Conservation (phyloP, 2,888 invertebrate genomes). For the Argyresthia goedartella region DNA sequence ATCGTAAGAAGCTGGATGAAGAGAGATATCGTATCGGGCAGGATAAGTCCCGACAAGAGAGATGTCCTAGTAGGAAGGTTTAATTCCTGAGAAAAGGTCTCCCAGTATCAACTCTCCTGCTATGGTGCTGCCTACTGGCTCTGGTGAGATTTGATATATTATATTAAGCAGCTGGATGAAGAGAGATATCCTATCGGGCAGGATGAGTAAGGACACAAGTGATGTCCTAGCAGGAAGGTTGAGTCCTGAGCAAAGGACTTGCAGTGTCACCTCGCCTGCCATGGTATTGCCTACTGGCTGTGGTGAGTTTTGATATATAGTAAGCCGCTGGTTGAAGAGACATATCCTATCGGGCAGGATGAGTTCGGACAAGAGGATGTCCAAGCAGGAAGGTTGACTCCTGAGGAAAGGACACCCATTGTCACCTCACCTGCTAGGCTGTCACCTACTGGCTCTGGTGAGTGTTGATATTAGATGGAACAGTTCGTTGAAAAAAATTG, state of each 20-base stretch:
- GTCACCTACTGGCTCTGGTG: neutral
- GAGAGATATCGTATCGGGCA: slow-evolving; percentile 41
- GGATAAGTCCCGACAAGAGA: slow-evolving; percentile 39
- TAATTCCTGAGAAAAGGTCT: too few relatives aligned
- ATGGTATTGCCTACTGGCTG: neutral
- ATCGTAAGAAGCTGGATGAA: too few relatives aligned
- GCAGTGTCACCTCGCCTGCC: neutral
- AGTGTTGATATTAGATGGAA: neutral
- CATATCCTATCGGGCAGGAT: slow-evolving; percentile 37
- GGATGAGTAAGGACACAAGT: slow-evolving; percentile 35
- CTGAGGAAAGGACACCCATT: too few relatives aligned
- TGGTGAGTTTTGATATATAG: neutral
- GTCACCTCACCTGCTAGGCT: neutral
- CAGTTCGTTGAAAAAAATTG: too few relatives aligned
- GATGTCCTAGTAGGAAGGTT: slow-evolving; percentile 14
- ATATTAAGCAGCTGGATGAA: slow-evolving; percentile 34
- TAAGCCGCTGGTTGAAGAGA: slow-evolving; percentile 22
- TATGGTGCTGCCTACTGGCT: neutral
- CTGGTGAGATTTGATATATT: neutral
- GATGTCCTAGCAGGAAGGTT: slow-evolving; percentile 37
- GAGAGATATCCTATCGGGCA: slow-evolving; percentile 42
- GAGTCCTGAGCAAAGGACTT: slow-evolving; percentile 34
- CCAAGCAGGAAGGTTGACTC: slow-evolving; percentile 11
- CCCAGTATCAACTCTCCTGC: neutral
- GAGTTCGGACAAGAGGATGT: slow-evolving; percentile 38